A percentile compares a stretch with the other conserved stretches of the same genome.
Conservation (phyloP, 2,888 invertebrate genomes). For the Stomorhina lunata region DNA sequence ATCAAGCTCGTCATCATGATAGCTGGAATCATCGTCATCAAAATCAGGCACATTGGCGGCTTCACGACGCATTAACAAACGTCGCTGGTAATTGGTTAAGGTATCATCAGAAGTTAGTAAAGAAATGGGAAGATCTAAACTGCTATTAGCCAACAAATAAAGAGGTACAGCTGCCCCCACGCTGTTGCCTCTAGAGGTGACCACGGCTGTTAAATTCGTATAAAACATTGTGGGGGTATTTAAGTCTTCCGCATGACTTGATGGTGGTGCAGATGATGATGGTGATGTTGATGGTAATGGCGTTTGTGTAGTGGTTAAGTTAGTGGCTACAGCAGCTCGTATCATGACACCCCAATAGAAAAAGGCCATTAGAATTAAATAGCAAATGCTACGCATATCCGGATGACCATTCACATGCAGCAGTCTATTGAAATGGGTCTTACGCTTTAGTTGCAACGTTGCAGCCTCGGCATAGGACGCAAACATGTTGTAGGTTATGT, state of each 20-base stretch:
- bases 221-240: slow-evolving; percentile 24
- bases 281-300: slow-evolving; percentile 65
- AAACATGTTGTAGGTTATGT: slow-evolving; percentile 58
- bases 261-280: slow-evolving; percentile 43
- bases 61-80: slow-evolving; percentile 73
- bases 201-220: slow-evolving; percentile 21
- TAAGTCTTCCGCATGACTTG: slow-evolving; percentile 31
- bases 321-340: slow-evolving; percentile 73
- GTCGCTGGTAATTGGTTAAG: slow-evolving; percentile 57
- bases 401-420: slow-evolving; percentile 52
- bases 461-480: slow-evolving; percentile 58
- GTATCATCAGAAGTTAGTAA: slow-evolving; percentile 39
- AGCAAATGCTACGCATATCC: slow-evolving; percentile 69
- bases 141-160: slow-evolving; percentile 5
- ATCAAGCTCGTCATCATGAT: slow-evolving; percentile 78
- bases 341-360: slow-evolving; percentile 76
- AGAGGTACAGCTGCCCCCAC: not conserved
- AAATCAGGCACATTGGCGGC: slow-evolving; percentile 78
- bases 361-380: slow-evolving; percentile 73
- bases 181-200: not conserved
- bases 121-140: slow-evolving; percentile 35
- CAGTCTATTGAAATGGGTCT: slow-evolving; percentile 60
- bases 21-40: slow-evolving; percentile 77
- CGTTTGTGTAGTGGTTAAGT: slow-evolving; percentile 48
- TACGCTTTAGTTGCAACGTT: slow-evolving; percentile 64